Percentiles rank a stretch among this genome's conserved stretches.
Evolutionary conservation across 1,140 invertebrate genomes (phyloP).

Genomic region (Rhagoletis zephyria): DNA sequence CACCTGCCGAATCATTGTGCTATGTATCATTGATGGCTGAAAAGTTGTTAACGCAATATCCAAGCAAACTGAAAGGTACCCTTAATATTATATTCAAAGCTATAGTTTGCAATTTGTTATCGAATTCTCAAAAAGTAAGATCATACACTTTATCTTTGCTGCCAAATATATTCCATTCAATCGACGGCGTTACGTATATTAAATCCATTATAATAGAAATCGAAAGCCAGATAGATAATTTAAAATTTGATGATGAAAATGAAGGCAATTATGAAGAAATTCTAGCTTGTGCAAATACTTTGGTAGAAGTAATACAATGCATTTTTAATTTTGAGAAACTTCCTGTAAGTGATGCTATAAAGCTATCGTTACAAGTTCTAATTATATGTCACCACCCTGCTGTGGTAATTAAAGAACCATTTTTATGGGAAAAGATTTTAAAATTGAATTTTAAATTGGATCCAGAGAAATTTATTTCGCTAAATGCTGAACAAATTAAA

Average conservation of each 20-base stretch:
- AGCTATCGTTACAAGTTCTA: slow-evolving; percentile 78
- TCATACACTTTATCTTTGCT: slow-evolving; percentile 70
- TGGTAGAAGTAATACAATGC: slow-evolving; percentile 65
- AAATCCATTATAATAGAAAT: slow-evolving; percentile 78
- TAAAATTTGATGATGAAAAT: slow-evolving; percentile 75
- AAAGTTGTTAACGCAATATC: slow-evolving; percentile 78
- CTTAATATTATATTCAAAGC: slow-evolving; percentile 77
- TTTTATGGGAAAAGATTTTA: slow-evolving; percentile 69
- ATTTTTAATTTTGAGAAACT: slow-evolving; percentile 72
- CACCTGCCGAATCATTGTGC: slow-evolving; percentile 80
- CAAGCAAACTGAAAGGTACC: slow-evolving; percentile 76
- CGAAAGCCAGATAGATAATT: slow-evolving; percentile 75
- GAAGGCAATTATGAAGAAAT: slow-evolving; percentile 72
- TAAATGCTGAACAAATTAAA: slow-evolving; percentile 61
- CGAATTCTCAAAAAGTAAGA: slow-evolving; percentile 70
- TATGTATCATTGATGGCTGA: slow-evolving; percentile 80
- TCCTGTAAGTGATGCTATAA: slow-evolving; percentile 74
- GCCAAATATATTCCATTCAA: slow-evolving; percentile 66
- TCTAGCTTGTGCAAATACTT: slow-evolving; percentile 68
- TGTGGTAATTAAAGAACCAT: slow-evolving; percentile 74
- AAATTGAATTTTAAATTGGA: slow-evolving; percentile 62
- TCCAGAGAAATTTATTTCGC: slow-evolving; percentile 62
- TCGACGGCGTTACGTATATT: slow-evolving; percentile 72
- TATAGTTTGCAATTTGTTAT: slow-evolving; percentile 78
- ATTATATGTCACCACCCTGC: slow-evolving; percentile 81